Conservation (phyloP, 2,113 vertebrate genomes). For the Embiotoca jacksoni region DNA sequence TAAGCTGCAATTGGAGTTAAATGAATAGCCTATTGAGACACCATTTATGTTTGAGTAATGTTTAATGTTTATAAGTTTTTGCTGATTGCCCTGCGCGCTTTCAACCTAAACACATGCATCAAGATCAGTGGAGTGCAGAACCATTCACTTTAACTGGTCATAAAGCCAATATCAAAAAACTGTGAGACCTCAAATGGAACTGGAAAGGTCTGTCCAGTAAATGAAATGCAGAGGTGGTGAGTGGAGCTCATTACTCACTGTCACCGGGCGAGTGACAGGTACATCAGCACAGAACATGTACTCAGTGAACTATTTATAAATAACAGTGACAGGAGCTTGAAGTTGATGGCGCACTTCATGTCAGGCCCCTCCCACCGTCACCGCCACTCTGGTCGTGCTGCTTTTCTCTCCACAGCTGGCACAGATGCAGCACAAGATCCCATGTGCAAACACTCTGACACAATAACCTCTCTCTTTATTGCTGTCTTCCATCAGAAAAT, state of each 20-base stretch:
- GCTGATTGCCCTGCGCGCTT: too few species aligned
- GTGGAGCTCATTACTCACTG: constrained; percentile 71
- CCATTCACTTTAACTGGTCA: neutral
- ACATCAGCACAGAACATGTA: constrained; percentile 52
- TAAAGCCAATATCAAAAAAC: constrained; percentile 12
- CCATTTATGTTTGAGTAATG: too few species aligned
- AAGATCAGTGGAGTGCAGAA: neutral
- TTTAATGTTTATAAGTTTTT: too few species aligned
- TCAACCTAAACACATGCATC: too few species aligned
- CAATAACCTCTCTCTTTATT: constrained; percentile 31
- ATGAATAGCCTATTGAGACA: too few species aligned
- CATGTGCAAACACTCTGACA: constrained; percentile 42
- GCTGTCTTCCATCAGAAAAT: constrained; percentile 8
- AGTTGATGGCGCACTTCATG: constrained; percentile 47
- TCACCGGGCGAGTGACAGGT: constrained; percentile 59
- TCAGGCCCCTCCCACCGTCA: constrained; percentile 2
- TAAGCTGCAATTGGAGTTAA: too few species aligned
- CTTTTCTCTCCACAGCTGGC: constrained; percentile 52
- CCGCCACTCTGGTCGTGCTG: neutral
- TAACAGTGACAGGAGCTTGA: constrained; percentile 30
- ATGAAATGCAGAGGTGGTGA: constrained; percentile 59
- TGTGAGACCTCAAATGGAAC: constrained; percentile 9
- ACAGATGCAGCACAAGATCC: constrained; percentile 33
- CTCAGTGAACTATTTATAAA: constrained; percentile 60
- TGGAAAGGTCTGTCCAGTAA: constrained; percentile 34